A percentile compares a stretch with the other conserved stretches of the same genome.
Evolutionary conservation across 1,140 invertebrate genomes (phyloP).

Genomic region (Brachionus asplanchnoidis): DNA sequence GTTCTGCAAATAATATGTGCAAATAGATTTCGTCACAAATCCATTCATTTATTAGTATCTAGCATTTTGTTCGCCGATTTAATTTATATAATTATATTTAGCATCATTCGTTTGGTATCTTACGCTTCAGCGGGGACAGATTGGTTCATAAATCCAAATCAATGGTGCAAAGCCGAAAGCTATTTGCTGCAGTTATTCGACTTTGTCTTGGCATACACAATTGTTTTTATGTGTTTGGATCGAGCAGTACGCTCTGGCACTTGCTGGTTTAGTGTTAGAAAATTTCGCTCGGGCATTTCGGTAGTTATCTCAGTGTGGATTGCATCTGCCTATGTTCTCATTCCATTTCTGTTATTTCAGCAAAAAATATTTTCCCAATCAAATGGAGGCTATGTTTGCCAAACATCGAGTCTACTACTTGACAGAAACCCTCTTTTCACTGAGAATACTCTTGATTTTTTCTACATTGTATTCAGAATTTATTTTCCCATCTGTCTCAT

Average conservation of each 20-base stretch:
- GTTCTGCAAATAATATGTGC: conserved; percentile 37
- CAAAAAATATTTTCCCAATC: not conserved
- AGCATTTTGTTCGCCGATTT: not conserved
- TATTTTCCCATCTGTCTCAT: conserved; percentile 29
- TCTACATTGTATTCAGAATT: conserved; percentile 27
- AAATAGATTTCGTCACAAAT: conserved; percentile 41
- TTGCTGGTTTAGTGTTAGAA: conserved; percentile 27
- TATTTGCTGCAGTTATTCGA: conserved; percentile 33
- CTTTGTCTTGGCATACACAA: conserved; percentile 37
- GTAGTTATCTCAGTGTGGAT: conserved; percentile 35
- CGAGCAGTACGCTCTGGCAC: not conserved
- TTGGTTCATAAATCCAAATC: not conserved
- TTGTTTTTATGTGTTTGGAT: conserved; percentile 40
- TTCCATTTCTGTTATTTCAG: conserved; percentile 27
- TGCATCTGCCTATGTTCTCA: conserved; percentile 20
- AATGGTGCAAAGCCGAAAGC: conserved; percentile 41
- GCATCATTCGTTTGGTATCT: conserved; percentile 8
- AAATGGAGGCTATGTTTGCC: conserved; percentile 29
- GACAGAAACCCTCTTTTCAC: not conserved
- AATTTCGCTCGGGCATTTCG: conserved; percentile 1
- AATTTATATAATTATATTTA: conserved; percentile 23
- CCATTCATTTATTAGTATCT: conserved; percentile 17
- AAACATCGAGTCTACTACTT: not conserved
- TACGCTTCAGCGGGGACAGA: not conserved
- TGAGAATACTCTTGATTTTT: not conserved